These are phyloP conservation scores for Drosophila stalkeri DNA, from an alignment of 2,888 invertebrate species.

Conservation along the genomic window DNA sequence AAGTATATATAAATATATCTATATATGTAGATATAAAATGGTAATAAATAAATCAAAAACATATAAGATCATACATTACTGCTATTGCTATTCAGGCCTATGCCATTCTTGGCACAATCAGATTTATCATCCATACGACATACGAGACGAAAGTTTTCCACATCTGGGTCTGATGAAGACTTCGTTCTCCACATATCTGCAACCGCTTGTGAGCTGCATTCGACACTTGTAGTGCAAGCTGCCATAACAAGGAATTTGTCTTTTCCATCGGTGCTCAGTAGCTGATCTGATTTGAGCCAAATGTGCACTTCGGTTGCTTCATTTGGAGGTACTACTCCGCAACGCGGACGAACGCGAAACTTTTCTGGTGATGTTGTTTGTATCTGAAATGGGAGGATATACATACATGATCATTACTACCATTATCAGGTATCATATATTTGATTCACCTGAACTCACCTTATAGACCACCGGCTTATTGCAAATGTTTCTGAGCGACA, in stretches of 20 bases:
- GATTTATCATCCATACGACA: slow-evolving; percentile 84
- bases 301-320: slow-evolving; percentile 89
- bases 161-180: slow-evolving; percentile 86
- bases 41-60: not conserved
- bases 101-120: slow-evolving; percentile 18
- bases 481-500: slow-evolving; percentile 90
- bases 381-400: slow-evolving; percentile 87
- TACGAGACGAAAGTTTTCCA: slow-evolving; percentile 90
- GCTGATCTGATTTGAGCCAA: slow-evolving; percentile 90
- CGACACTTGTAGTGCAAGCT: slow-evolving; percentile 88
- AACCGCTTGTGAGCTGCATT: slow-evolving; percentile 86
- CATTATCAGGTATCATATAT: not conserved
- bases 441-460: slow-evolving; percentile 84
- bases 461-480: slow-evolving; percentile 88
- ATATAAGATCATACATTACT: slow-evolving; percentile 1
- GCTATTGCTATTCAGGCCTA: not conserved
- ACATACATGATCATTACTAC: not conserved
- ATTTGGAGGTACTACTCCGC: slow-evolving; percentile 90
- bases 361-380: slow-evolving; percentile 98
- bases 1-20: no score
- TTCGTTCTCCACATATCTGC: slow-evolving; percentile 91
- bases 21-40: not conserved
- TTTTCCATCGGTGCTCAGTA: slow-evolving; percentile 88
- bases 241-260: slow-evolving; percentile 97
- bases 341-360: slow-evolving; percentile 95